phyloP scores from a whole-genome alignment of 2,113 vertebrate genomes.

The Pimephales promelas region DNA sequence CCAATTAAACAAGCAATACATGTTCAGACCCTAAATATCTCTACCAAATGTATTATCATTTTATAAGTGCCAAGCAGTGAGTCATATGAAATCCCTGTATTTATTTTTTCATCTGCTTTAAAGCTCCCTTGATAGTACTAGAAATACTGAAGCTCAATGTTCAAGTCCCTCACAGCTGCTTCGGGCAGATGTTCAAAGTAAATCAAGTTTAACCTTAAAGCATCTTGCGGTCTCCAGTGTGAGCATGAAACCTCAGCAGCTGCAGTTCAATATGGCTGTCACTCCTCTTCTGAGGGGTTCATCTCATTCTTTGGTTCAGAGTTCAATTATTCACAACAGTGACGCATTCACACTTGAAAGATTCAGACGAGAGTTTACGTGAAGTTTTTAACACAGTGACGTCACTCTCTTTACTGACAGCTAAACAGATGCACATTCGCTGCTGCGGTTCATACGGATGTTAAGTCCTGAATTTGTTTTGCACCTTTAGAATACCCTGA shows the following conservation, averaged over 20 bases:
- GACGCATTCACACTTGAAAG: not conserved
- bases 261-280: not conserved
- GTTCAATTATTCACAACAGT: not conserved
- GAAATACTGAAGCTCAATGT: not conserved
- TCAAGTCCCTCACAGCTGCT: conserved; percentile 38
- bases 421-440: not conserved
- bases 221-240: conserved; percentile 24
- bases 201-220: conserved; percentile 54
- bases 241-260: not conserved
- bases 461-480: too few species aligned
- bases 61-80: not conserved
- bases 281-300: not conserved
- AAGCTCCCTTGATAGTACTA: not conserved
- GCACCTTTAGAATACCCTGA: too few species aligned
- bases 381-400: not conserved
- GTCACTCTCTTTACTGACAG: not conserved
- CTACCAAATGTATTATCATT: not conserved
- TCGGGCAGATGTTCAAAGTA: conserved; percentile 50
- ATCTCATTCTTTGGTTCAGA: not conserved
- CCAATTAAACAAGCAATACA: not conserved
- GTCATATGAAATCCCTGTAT: not conserved
- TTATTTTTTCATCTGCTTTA: not conserved
- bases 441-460: not conserved
- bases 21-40: not conserved
- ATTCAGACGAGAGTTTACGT: not conserved